phyloP scores from a whole-genome alignment of 2,113 vertebrate species.

The Aplodontia rufa region DNA sequence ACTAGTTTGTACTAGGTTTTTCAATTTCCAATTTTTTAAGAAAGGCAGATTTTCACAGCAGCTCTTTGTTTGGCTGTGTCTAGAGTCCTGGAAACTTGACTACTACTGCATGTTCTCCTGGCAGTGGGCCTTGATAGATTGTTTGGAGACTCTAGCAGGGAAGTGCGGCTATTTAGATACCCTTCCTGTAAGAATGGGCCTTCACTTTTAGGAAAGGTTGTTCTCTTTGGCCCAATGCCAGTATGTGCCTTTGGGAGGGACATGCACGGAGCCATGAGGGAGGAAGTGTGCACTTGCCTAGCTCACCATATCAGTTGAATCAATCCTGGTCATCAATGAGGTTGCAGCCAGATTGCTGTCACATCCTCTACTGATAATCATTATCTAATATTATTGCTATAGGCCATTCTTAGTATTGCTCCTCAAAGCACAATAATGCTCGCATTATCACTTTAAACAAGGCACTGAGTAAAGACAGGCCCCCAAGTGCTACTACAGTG shows the following conservation, averaged over 20 bases:
- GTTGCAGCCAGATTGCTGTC: not conserved
- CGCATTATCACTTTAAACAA: slow-evolving; percentile 36
- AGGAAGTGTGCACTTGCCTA: not conserved
- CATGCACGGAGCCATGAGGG: not conserved
- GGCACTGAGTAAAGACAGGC: not conserved
- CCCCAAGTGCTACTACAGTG: not conserved
- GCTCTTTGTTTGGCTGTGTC: not conserved
- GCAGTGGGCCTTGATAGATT: not conserved
- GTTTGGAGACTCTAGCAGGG: not conserved
- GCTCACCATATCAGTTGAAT: not conserved
- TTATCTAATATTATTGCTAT: slow-evolving; percentile 46
- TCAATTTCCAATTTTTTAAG: slow-evolving; percentile 37
- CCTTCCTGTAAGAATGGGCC: not conserved
- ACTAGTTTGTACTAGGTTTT: slow-evolving; percentile 52
- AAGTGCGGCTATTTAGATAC: not conserved
- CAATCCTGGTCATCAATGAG: not conserved
- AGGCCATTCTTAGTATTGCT: slow-evolving; percentile 62
- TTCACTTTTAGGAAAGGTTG: not conserved
- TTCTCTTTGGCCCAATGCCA: not conserved
- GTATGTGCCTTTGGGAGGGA: not conserved
- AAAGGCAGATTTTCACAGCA: not conserved
- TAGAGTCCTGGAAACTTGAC: not conserved
- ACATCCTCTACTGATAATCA: slow-evolving; percentile 55
- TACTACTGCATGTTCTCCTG: not conserved
- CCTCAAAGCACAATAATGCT: slow-evolving; percentile 59